Base-by-base conservation (phyloP, 2,797 vertebrate species). In the Denticeps clupeoides region DNA sequence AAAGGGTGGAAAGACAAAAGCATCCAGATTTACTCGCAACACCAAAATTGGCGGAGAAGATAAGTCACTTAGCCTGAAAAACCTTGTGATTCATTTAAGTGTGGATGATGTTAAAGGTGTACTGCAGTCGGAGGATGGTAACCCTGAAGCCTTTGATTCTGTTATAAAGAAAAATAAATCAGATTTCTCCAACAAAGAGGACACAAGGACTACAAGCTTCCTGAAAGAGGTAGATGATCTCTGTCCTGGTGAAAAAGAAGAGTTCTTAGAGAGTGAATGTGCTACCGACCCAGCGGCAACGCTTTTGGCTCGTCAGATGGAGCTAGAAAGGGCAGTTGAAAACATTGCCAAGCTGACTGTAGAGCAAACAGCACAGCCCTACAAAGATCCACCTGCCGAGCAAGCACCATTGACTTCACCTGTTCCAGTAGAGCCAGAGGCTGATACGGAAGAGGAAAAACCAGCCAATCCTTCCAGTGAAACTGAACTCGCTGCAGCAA, bases 401-500 rank as follows among this genome's bases (percentile, higher is more conserved):
- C 79, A 77, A 19, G 53, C 86, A 0, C 66, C 78, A 3, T 4
- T 58, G 41, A 67, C 81, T 33, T 80, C 80, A 33, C 75, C 86
- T 46, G 73, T 71, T 29, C 58, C 68, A 38, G 74, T 70, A 16
- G 80, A 78, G 55, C 70, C 74, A 59, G 70, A 71, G 53, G 40
- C 18, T 51, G 72, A 90, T 25, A 80, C 84, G 51, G 89, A 91
- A 6, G 84, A 83, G 26, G 89, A 92, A 62, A 98, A 97, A 57
- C 88, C 87, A 0, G 80, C 88, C 0, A 93, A 87, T 55, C 91
- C 93, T 60, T 89, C 92, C 0, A 97, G 87, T 16, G 95, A 99
- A 73, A 98, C 92, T 0, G 95, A 99, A 68, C 83, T 99, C 60
- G 95, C 93, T 2, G 93, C 93, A 0, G 95, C 95, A 51, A 99